Percentiles rank a stretch among this genome's conserved stretches.
Conservation (phyloP, 1,140 invertebrate species). For the Galendromus occidentalis region DNA sequence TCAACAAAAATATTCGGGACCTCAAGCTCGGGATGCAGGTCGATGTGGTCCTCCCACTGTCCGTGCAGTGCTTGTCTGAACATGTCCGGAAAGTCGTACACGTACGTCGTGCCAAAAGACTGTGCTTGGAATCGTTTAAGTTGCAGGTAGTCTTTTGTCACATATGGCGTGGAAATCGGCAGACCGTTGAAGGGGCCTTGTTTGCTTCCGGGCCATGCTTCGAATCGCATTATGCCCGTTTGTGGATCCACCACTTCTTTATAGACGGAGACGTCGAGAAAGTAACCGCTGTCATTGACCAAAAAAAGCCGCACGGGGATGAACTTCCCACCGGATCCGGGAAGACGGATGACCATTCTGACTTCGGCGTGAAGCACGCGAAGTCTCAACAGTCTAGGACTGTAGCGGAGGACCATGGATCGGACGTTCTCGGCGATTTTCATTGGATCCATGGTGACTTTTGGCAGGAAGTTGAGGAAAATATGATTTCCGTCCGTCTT, state of each 20-base stretch:
- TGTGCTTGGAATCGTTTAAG: slow-evolving; percentile 93
- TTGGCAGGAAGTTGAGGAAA: slow-evolving; percentile 94
- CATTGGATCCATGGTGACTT: slow-evolving; percentile 85
- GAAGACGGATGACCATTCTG: slow-evolving; percentile 31
- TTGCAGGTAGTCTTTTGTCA: slow-evolving; percentile 93
- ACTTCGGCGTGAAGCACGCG: slow-evolving; percentile 53
- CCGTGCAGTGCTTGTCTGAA: slow-evolving; percentile 62
- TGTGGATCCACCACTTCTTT: slow-evolving; percentile 69
- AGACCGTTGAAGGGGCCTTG: slow-evolving; percentile 80
- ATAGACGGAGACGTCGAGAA: slow-evolving; percentile 80
- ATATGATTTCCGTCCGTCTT: slow-evolving; percentile 97
- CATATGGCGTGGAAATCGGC: slow-evolving; percentile 79
- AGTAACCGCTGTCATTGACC: slow-evolving; percentile 89
- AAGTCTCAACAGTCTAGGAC: slow-evolving; percentile 82
- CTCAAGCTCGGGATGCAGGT: slow-evolving; percentile 40
- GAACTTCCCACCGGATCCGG: slow-evolving; percentile 46
- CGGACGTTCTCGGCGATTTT: slow-evolving; percentile 86
- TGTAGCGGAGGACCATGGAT: slow-evolving; percentile 85
- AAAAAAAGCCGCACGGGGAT: slow-evolving; percentile 74
- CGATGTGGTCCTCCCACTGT: slow-evolving; percentile 55
- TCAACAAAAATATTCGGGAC: slow-evolving; percentile 48
- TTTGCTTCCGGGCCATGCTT: slow-evolving; percentile 46
- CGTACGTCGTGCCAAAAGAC: slow-evolving; percentile 85
- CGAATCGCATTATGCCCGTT: slow-evolving; percentile 65
- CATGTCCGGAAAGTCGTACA: slow-evolving; percentile 93